Conservation (phyloP, 2,888 invertebrate species). For the Theretra japonica region DNA sequence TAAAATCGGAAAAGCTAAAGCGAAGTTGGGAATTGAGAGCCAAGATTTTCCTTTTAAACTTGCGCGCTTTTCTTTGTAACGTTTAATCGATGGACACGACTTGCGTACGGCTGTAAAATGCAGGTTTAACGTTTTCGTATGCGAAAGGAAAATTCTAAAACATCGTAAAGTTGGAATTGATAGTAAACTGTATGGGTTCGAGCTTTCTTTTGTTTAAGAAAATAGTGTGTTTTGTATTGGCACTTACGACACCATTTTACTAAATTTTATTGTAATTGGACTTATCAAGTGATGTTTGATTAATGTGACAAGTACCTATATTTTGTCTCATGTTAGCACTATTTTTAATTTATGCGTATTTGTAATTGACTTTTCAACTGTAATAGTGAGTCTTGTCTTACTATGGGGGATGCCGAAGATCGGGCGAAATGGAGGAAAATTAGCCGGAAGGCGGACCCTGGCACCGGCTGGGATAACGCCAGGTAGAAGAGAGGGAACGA, state of each 20-base stretch:
- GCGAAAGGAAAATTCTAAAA: not conserved
- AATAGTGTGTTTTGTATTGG: not conserved
- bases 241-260: not conserved
- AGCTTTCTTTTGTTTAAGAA: not conserved
- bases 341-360: no score
- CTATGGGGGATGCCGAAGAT: no score
- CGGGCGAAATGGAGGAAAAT: no score
- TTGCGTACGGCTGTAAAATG: constrained; percentile 11
- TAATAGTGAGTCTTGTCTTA: no score
- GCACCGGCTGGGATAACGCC: no score
- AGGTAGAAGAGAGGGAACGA: no score
- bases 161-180: not conserved
- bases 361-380: no score
- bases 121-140: not conserved
- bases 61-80: constrained; percentile 26
- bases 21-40: constrained; percentile 10
- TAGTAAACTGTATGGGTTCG: not conserved
- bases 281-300: no score
- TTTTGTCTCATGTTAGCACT: no score
- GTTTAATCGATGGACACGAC: constrained; percentile 7
- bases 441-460: no score
- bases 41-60: constrained; percentile 33
- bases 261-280: no score
- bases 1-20: constrained; percentile 11
- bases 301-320: no score